phyloP scores from a whole-genome alignment of 2,113 vertebrate genomes.

The Ia io region DNA sequence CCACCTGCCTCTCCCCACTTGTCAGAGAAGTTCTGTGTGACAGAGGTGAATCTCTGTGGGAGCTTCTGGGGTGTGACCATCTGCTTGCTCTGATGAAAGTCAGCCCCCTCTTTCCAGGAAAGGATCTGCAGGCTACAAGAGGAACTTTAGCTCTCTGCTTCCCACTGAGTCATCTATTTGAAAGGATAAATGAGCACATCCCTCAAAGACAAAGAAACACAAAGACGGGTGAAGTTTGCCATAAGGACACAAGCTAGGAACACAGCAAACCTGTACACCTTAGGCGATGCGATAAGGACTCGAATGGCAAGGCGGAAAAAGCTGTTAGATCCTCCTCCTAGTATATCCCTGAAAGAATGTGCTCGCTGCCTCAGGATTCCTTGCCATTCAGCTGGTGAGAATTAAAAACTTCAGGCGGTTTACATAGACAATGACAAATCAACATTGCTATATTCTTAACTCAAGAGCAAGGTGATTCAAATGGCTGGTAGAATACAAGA shows the following conservation, averaged over 20 bases:
- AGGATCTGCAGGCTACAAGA: neutral
- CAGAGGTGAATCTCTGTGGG: conserved; percentile 49
- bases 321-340: neutral
- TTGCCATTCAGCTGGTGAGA: neutral
- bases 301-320: neutral
- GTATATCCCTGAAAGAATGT: neutral
- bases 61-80: conserved; percentile 34
- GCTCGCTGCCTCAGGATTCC: neutral
- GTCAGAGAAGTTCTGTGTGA: conserved; percentile 33
- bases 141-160: conserved; percentile 5
- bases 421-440: neutral
- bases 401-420: conserved; percentile 1
- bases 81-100: conserved; percentile 50
- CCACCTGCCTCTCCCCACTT: neutral
- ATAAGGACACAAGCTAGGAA: neutral
- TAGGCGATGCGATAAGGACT: conserved; percentile 6
- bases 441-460: neutral
- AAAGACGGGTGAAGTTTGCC: neutral
- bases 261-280: neutral
- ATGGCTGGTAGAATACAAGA: neutral
- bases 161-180: neutral
- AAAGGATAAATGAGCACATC: conserved; percentile 10
- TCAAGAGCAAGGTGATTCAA: neutral
- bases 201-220: conserved; percentile 14
- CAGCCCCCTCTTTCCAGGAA: conserved; percentile 48